Base-by-base conservation (phyloP, 1,140 invertebrate genomes). In the Drosophila paulistorum region DNA sequence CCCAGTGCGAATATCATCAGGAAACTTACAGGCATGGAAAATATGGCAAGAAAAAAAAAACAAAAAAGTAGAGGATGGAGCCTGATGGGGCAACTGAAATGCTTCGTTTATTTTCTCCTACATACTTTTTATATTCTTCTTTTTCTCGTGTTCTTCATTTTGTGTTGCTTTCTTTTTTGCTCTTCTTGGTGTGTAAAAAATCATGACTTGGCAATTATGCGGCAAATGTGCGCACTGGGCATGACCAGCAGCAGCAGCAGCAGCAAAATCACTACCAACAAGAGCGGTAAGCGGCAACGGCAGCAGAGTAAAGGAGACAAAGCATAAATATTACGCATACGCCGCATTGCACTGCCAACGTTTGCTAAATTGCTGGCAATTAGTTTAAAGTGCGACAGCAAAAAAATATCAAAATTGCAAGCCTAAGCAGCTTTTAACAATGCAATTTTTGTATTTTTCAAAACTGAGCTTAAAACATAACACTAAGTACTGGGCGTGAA, bases 201-300 rank as follows among this genome's bases (percentile, higher is more conserved):
- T 87, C 84, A 89, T 89, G 84, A 89, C 84, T 89, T 89, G 85
- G 84, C 84, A 89, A 89, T 89, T 89, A 89, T 89, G 85, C 84
- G 81, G 84, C 85, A 89, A 89, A 89, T 89, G 84, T 84, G 77
- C 84, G 84, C 84, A 89, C 68, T 81, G 84, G 77, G 84, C 77
- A 79, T 71, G 60, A 73, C 74, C 48, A 71, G 72, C 45, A 51
- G 48, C 66, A 57, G 48, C 72, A 65, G 66, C 39, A 35, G 58
- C 57, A 55, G 17, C 64, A 65, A 39, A 30, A 30, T 30, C 6
- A 30, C 30, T 30, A 30, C 30, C 59, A 61, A 37, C 66, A 55
- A 33, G 79, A 76, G 7, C 10, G 30, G 30, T 30, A 30, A 59
- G 37, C 13, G 10, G 10, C 11, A 51, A 48, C 33, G 30, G n/a